These are phyloP conservation scores for Drosophila ustulata DNA, from an alignment of 2,888 invertebrate species.

Conservation along the genomic window DNA sequence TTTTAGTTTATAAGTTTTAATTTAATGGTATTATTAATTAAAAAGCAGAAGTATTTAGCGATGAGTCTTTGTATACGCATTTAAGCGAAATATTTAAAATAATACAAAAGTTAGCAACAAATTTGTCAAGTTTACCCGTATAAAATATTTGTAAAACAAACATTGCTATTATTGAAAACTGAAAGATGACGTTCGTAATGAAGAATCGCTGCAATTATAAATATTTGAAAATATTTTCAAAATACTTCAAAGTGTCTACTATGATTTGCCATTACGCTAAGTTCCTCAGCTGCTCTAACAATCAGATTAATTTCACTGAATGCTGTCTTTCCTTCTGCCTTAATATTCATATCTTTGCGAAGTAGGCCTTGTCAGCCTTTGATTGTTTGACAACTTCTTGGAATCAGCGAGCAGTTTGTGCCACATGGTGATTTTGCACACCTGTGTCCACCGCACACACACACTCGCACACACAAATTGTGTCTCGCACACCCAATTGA, in stretches of 20 bases:
- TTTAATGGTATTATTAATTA: too few species aligned
- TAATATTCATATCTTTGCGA: not conserved
- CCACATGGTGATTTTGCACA: constrained; percentile 33
- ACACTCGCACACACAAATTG: constrained; percentile 16
- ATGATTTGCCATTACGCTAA: not conserved
- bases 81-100: too few species aligned
- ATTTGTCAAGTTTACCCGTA: too few species aligned
- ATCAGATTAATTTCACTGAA: not conserved
- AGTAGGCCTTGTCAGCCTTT: not conserved
- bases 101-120: too few species aligned
- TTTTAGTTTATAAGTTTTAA: too few species aligned
- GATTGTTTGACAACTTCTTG: constrained; percentile 30
- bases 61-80: too few species aligned
- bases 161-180: too few species aligned
- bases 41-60: too few species aligned
- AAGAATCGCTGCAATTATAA: too few species aligned
- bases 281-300: not conserved
- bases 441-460: constrained; percentile 35
- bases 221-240: too few species aligned
- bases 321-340: not conserved
- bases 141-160: too few species aligned
- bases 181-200: too few species aligned
- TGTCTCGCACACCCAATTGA: constrained; percentile 8
- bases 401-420: constrained; percentile 19
- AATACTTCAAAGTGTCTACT: not conserved